Conservation (phyloP, 2,113 vertebrate genomes). For the Antidorcas marsupialis region DNA sequence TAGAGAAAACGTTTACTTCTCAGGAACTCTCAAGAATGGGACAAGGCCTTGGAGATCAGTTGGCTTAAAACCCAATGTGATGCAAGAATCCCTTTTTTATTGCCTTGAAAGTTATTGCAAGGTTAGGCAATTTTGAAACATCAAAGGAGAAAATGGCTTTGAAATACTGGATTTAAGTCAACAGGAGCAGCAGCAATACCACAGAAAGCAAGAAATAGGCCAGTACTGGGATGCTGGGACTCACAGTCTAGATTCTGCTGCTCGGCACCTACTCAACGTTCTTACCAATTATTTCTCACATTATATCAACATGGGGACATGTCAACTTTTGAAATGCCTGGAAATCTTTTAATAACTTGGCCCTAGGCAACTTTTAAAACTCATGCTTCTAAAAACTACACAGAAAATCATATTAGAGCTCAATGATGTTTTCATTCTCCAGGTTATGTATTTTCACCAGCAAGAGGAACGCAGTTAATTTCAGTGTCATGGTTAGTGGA, state of each 20-base stretch:
- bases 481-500: neutral
- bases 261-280: neutral
- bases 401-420: neutral
- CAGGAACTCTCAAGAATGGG: neutral
- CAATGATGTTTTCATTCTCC: neutral
- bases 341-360: neutral
- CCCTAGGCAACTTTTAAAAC: slow-evolving; percentile 10
- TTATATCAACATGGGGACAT: neutral
- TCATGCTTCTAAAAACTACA: neutral
- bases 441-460: neutral
- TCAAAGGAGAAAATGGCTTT: slow-evolving; percentile 17
- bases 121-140: neutral
- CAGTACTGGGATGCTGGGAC: neutral
- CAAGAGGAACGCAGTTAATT: neutral
- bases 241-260: neutral
- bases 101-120: neutral
- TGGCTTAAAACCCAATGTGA: neutral
- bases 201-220: neutral
- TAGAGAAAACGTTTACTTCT: neutral
- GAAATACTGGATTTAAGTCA: neutral
- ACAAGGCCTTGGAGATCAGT: neutral
- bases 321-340: neutral
- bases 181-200: neutral
- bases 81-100: neutral
- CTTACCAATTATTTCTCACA: neutral